These are phyloP conservation scores for Aleiodes testaceus DNA, from an alignment of 2,888 invertebrate species.

Conservation along the genomic window DNA sequence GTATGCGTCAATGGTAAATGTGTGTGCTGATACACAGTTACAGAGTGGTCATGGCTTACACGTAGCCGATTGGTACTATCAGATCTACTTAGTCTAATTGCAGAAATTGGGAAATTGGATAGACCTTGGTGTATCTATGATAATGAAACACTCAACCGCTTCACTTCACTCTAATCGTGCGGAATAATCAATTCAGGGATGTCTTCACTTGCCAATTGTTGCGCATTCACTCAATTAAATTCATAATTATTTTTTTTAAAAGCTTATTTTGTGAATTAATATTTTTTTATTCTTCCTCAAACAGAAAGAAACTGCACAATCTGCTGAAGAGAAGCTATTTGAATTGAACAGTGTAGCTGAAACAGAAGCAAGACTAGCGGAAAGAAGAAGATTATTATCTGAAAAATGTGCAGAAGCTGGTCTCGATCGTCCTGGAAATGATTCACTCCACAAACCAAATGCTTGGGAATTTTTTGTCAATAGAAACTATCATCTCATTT, in stretches of 20 bases:
- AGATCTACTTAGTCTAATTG: conserved; percentile 31
- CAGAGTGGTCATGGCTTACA: conserved; percentile 12
- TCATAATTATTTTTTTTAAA: too few species aligned
- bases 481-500: conserved; percentile 85
- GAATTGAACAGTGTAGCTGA: conserved; percentile 76
- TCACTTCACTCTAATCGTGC: not conserved
- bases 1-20: conserved; percentile 5
- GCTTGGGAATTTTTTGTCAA: conserved; percentile 91
- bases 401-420: conserved; percentile 78
- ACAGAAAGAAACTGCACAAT: conserved; percentile 64
- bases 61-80: conserved; percentile 3
- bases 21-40: not conserved
- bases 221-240: too few species aligned
- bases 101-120: conserved; percentile 62
- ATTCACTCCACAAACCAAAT: conserved; percentile 80
- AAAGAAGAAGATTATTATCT: conserved; percentile 76
- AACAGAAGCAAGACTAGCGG: conserved; percentile 77
- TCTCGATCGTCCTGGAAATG: conserved; percentile 77
- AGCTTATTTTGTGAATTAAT: too few species aligned
- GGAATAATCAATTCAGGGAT: not conserved
- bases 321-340: conserved; percentile 65
- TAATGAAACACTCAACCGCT: conserved; percentile 19
- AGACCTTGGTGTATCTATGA: conserved; percentile 56
- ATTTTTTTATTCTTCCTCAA: conserved; percentile 23
- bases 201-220: not conserved